Evolutionary conservation across 1,140 invertebrate species (phyloP).

Genomic region (Nomia melanderi): DNA sequence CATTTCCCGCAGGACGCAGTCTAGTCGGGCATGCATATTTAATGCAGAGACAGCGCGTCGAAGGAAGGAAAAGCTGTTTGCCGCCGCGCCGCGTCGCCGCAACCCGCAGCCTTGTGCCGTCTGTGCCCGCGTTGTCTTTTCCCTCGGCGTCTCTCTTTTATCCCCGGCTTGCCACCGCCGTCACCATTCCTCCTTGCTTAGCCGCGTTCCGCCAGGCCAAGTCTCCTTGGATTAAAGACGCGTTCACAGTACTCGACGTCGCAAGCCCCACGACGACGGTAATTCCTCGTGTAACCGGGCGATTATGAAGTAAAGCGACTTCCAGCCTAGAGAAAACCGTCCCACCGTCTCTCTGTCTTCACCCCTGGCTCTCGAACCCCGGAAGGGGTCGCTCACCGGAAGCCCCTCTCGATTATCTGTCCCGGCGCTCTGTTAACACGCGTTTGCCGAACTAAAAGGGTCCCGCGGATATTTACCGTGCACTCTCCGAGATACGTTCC

Average conservation of each 20-base stretch:
- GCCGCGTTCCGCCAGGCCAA: conserved; percentile 23
- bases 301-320: conserved; percentile 66
- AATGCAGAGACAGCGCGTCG: conserved; percentile 61
- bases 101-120: conserved; percentile 13
- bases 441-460: conserved; percentile 52
- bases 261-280: conserved; percentile 59
- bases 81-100: conserved; percentile 25
- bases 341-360: no score
- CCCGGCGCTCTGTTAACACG: conserved; percentile 35
- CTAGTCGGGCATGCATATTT: conserved; percentile 68
- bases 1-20: conserved; percentile 67
- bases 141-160: conserved; percentile 28
- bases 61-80: conserved; percentile 53
- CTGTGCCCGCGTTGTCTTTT: conserved; percentile 38
- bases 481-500: conserved; percentile 47
- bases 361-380: background rate
- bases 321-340: conserved; percentile 49
- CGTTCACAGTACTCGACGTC: conserved; percentile 54
- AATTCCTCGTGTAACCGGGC: conserved; percentile 63
- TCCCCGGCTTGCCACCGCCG: background rate
- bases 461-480: conserved; percentile 47
- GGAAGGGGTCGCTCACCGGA: background rate
- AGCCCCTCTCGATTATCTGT: conserved; percentile 35
- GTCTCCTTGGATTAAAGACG: conserved; percentile 61
- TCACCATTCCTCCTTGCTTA: background rate